Evolutionary conservation across 2,797 vertebrate species (phyloP).

Genomic region (Gymnocypris eckloni): DNA sequence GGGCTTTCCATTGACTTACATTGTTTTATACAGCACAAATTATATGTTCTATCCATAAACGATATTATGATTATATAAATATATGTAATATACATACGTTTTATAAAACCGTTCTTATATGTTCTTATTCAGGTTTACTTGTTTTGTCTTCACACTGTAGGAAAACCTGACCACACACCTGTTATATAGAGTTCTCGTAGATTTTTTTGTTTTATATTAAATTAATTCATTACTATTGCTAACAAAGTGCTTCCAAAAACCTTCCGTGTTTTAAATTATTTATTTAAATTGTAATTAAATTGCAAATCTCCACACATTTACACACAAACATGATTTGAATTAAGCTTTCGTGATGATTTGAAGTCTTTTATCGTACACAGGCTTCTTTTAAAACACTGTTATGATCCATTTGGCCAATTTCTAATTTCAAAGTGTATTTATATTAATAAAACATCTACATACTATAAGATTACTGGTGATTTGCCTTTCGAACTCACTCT

Average conservation of each 20-base stretch:
- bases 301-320: neutral
- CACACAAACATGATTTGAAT: neutral
- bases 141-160: neutral
- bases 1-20: no score
- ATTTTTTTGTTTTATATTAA: neutral
- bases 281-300: neutral
- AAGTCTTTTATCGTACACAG: neutral
- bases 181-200: neutral
- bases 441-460: slow-evolving; percentile 1
- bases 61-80: no score
- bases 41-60: neutral
- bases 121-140: neutral
- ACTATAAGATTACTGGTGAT: neutral
- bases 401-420: neutral
- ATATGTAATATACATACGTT: neutral
- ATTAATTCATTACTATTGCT: neutral
- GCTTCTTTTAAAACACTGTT: no score
- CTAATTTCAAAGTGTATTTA: neutral
- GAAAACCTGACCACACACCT: neutral
- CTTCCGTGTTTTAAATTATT: neutral
- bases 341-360: neutral
- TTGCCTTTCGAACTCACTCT: slow-evolving; percentile 1
- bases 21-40: neutral
- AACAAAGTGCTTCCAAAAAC: neutral
- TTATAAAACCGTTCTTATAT: neutral